A percentile compares a stretch with the other conserved stretches of the same genome.
These are phyloP conservation scores for Seriola rivoliana DNA, from an alignment of 2,113 vertebrate genomes.

Conservation along the genomic window DNA sequence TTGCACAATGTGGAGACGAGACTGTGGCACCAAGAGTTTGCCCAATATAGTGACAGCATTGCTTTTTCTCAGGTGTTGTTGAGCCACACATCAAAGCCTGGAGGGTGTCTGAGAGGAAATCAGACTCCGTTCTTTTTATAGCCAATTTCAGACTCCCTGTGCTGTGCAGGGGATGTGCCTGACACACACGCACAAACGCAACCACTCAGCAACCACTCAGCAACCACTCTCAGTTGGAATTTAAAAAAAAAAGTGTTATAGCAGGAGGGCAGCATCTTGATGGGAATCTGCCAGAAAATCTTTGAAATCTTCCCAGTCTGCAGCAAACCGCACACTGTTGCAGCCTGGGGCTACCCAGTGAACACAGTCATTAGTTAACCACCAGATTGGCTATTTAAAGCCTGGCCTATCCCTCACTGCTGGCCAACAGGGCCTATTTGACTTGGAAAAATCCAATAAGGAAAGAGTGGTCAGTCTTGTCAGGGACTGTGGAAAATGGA, in stretches of 20 bases:
- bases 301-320: constrained; percentile 67
- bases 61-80: constrained; percentile 71
- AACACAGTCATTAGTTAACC: constrained; percentile 83
- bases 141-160: constrained; percentile 67
- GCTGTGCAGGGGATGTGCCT: constrained; percentile 44
- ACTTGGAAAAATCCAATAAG: constrained; percentile 82
- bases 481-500: constrained; percentile 72
- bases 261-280: constrained; percentile 63
- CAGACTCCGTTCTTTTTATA: constrained; percentile 78
- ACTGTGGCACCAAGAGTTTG: constrained; percentile 40
- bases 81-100: constrained; percentile 66
- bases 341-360: constrained; percentile 68
- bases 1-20: constrained; percentile 60
- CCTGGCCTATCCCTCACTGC: constrained; percentile 70
- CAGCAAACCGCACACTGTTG: constrained; percentile 61
- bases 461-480: constrained; percentile 79
- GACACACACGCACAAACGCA: constrained; percentile 38
- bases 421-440: constrained; percentile 75
- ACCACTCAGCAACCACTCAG: constrained; percentile 43
- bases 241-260: constrained; percentile 53
- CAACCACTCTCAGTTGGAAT: constrained; percentile 45
- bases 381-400: constrained; percentile 83
- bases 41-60: constrained; percentile 47
- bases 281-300: constrained; percentile 71
- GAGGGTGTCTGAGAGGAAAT: constrained; percentile 69